phyloP scores from a whole-genome alignment of 2,113 vertebrate species.

The Haemorhous mexicanus region DNA sequence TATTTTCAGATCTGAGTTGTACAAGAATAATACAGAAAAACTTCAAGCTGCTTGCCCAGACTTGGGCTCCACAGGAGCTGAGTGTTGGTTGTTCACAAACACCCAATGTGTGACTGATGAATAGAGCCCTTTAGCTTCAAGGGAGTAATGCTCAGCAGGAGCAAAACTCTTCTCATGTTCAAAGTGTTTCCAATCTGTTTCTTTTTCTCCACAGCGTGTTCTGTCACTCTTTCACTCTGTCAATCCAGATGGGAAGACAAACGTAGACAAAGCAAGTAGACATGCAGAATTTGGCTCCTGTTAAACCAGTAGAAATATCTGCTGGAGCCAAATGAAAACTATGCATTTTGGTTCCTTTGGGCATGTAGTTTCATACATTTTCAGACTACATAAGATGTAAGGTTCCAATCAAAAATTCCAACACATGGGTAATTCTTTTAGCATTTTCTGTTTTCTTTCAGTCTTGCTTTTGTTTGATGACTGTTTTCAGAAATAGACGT shows the following conservation, averaged over 20 bases:
- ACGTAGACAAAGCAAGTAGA: not conserved
- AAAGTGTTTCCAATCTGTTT: not conserved
- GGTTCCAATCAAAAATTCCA: not conserved
- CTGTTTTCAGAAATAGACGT: slow-evolving; percentile 2
- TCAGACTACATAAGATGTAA: not conserved
- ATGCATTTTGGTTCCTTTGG: not conserved
- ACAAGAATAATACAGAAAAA: not conserved
- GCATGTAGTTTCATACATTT: not conserved
- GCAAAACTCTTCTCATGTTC: not conserved
- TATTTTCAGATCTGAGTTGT: not conserved
- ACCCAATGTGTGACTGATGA: not conserved
- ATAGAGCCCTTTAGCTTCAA: not conserved
- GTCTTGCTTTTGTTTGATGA: not conserved
- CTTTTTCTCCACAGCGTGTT: not conserved
- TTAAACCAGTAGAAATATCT: not conserved
- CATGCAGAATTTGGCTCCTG: not conserved
- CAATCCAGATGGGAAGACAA: not conserved
- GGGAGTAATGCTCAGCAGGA: not conserved
- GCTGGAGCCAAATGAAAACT: not conserved
- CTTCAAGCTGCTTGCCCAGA: not conserved
- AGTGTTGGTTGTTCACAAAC: not conserved
- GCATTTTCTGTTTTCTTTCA: not conserved
- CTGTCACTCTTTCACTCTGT: not conserved
- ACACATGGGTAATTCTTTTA: not conserved
- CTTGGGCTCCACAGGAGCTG: not conserved